These are phyloP conservation scores for Drosophila neotestacea DNA, from an alignment of 2,888 invertebrate genomes.

Conservation along the genomic window DNA sequence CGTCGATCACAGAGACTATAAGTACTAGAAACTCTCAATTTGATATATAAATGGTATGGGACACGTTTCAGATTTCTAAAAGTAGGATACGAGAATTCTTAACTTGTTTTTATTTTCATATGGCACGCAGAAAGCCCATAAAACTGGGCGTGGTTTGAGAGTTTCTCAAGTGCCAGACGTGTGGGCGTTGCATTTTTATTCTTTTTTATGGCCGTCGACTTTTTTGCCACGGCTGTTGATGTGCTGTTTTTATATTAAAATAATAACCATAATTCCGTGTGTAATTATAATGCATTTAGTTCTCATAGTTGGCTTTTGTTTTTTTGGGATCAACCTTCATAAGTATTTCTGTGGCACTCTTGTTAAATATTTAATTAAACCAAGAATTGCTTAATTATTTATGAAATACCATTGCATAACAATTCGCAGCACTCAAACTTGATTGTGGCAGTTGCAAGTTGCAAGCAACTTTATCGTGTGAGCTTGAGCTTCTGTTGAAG, in stretches of 20 bases:
- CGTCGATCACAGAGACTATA: background rate
- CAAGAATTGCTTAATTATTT: constrained; percentile 69
- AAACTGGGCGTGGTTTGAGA: constrained; percentile 56
- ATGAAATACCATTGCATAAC: constrained; percentile 51
- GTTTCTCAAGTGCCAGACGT: constrained; percentile 41
- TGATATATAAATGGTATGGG: background rate
- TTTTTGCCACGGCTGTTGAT: constrained; percentile 50
- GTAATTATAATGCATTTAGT: constrained; percentile 64
- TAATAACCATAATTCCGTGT: constrained; percentile 59
- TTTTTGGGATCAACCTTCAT: constrained; percentile 18
- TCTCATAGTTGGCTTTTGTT: constrained; percentile 44
- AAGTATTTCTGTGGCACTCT: constrained; percentile 16
- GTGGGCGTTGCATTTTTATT: constrained; percentile 51
- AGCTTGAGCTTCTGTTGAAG: constrained; percentile 25
- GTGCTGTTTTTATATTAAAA: constrained; percentile 65
- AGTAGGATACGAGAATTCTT: background rate
- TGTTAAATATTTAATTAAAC: constrained; percentile 63
- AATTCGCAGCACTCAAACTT: background rate
- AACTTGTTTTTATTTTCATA: constrained; percentile 40
- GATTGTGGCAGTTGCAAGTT: constrained; percentile 23
- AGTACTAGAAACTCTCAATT: background rate
- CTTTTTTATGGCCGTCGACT: constrained; percentile 33
- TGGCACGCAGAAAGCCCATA: constrained; percentile 36
- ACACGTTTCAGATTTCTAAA: background rate
- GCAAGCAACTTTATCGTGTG: constrained; percentile 14